These are phyloP conservation scores for Marmota flaviventris DNA, from an alignment of 2,113 vertebrate genomes.

Conservation along the genomic window DNA sequence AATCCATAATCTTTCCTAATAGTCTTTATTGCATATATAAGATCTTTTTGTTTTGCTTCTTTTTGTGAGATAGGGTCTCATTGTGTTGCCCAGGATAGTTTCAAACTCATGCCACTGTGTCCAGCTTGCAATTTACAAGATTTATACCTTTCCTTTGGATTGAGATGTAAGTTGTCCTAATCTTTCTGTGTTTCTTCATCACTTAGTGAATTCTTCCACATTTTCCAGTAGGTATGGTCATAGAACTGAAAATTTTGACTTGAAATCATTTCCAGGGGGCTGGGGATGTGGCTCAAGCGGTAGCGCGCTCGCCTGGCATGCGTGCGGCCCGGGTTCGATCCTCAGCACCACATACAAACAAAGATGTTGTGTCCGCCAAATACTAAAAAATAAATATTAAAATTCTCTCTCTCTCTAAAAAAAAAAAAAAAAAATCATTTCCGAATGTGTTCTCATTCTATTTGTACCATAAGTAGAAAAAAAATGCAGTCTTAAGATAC, in stretches of 20 bases:
- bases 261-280: neutral
- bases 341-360: no score
- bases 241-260: neutral
- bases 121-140: neutral
- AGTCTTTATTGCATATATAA: constrained; percentile 37
- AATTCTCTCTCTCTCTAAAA: no score
- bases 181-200: neutral
- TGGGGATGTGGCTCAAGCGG: no score
- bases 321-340: no score
- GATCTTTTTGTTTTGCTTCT: neutral
- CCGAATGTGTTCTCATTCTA: neutral
- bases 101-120: neutral
- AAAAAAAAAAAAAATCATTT: neutral
- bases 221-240: neutral
- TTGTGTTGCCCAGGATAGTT: neutral
- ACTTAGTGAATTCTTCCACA: constrained; percentile 6
- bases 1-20: constrained; percentile 19
- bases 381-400: no score
- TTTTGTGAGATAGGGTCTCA: neutral
- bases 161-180: neutral
- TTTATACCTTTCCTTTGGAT: constrained; percentile 18
- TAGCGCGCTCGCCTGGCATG: no score
- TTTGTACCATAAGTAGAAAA: neutral
- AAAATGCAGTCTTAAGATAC: neutral
- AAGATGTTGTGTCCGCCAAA: no score